Conservation (phyloP, 2,797 vertebrate genomes). For the Gymnothorax reevesii region DNA sequence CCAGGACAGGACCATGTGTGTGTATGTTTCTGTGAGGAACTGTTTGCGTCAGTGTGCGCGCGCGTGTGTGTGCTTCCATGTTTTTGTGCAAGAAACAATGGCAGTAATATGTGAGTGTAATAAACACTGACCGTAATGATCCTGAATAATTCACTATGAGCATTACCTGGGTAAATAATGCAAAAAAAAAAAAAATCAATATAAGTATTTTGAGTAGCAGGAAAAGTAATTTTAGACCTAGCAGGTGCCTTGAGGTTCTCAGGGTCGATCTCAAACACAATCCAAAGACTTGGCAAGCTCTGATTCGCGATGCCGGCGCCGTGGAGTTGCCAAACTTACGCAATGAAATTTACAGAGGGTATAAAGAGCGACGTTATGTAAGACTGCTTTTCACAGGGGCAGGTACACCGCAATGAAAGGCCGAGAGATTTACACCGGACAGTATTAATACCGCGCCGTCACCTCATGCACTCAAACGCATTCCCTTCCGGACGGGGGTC, state of each 20-base stretch:
- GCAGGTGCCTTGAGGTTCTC: not conserved
- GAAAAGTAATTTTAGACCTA: not conserved
- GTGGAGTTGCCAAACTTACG: not conserved
- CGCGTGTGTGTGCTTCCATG: too few relatives aligned
- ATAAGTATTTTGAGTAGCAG: not conserved
- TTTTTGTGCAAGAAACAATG: too few relatives aligned
- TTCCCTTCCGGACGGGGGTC: not conserved
- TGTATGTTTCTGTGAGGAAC: too few relatives aligned
- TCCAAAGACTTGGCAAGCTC: not conserved
- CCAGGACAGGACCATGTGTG: too few relatives aligned
- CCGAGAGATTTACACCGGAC: not conserved
- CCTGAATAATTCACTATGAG: not conserved
- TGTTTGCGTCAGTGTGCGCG: too few relatives aligned
- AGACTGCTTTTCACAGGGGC: not conserved
- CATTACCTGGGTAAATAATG: not conserved
- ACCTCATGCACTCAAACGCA: not conserved
- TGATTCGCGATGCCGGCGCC: not conserved
- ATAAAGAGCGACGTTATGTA: constrained; percentile 7
- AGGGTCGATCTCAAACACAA: not conserved
- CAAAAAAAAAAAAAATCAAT: not conserved
- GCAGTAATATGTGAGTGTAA: not conserved
- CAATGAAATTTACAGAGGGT: not conserved
- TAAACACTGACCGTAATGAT: not conserved
- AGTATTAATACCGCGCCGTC: not conserved
- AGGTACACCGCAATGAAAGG: not conserved